A percentile compares a stretch with the other conserved stretches of the same genome.
Evolutionary conservation across 35 echinoderm and acorn worm genomes (phyloP).

Genomic region (Hemicentrotus pulcherrimus): DNA sequence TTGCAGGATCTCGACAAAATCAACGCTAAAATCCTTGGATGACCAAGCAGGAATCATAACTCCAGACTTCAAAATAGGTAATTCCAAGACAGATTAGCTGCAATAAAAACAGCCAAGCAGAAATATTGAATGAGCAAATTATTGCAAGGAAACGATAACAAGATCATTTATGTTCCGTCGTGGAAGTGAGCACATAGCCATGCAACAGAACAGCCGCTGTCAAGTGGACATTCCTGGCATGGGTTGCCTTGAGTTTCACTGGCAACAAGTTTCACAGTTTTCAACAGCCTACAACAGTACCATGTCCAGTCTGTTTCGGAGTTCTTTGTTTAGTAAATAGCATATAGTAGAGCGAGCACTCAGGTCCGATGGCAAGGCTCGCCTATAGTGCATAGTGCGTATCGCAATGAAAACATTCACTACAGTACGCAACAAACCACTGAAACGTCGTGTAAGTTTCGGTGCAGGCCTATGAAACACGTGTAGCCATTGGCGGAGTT

Average conservation of each 20-base stretch:
- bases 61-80: neutral
- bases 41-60: conserved; percentile 2
- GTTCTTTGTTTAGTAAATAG: conserved; percentile 17
- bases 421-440: neutral
- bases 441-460: conserved; percentile 12
- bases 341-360: neutral
- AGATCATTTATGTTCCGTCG: neutral
- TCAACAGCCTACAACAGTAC: neutral
- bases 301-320: neutral
- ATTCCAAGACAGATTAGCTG: neutral
- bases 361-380: too few relatives aligned
- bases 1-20: neutral
- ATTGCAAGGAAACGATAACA: neutral
- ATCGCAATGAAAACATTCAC: conserved; percentile 18
- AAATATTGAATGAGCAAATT: neutral
- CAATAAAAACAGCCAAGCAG: neutral
- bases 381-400: too few relatives aligned
- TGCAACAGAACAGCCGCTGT: neutral
- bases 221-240: neutral
- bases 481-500: neutral
- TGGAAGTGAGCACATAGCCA: neutral
- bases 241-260: neutral
- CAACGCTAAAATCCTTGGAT: neutral
- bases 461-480: neutral
- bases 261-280: conserved; percentile 9